Evolutionary conservation across 2,797 vertebrate genomes (phyloP).

Genomic region (Halcyon smyrnensis): DNA sequence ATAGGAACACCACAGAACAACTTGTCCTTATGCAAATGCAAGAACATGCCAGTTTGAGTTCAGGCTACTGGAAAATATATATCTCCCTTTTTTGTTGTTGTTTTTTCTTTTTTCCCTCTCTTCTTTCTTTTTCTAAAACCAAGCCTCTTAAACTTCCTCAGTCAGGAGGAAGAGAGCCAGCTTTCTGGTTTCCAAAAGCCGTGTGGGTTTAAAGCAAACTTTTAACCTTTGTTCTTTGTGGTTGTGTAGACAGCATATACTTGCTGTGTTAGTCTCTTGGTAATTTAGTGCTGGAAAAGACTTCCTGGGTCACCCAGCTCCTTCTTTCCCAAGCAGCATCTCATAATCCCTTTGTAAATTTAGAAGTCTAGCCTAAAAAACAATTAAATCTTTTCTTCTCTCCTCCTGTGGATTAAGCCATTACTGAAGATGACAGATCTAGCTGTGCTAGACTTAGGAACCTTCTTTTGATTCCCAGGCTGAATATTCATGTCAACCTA

Average conservation of each 20-base stretch:
- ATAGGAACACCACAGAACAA: slow-evolving; percentile 39
- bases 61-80: slow-evolving; percentile 23
- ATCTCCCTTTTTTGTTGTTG: too few species aligned
- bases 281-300: slow-evolving; percentile 30
- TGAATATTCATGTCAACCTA: not conserved
- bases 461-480: not conserved
- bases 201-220: slow-evolving; percentile 40
- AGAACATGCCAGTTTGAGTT: slow-evolving; percentile 35
- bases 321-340: slow-evolving; percentile 7
- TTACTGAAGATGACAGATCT: not conserved
- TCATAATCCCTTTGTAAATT: not conserved
- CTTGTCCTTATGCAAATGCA: slow-evolving; percentile 60
- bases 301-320: slow-evolving; percentile 43
- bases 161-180: not conserved
- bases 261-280: slow-evolving; percentile 7
- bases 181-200: slow-evolving; percentile 26
- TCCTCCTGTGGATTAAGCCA: not conserved
- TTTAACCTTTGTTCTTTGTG: slow-evolving; percentile 45
- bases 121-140: not conserved
- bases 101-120: rapidly evolving
- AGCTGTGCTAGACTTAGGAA: not conserved
- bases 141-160: not conserved
- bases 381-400: not conserved
- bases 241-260: slow-evolving; percentile 21
- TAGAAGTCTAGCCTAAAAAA: not conserved